Evolutionary conservation across 1,140 invertebrate genomes (phyloP).

Genomic region (Cotesia chilonis): DNA sequence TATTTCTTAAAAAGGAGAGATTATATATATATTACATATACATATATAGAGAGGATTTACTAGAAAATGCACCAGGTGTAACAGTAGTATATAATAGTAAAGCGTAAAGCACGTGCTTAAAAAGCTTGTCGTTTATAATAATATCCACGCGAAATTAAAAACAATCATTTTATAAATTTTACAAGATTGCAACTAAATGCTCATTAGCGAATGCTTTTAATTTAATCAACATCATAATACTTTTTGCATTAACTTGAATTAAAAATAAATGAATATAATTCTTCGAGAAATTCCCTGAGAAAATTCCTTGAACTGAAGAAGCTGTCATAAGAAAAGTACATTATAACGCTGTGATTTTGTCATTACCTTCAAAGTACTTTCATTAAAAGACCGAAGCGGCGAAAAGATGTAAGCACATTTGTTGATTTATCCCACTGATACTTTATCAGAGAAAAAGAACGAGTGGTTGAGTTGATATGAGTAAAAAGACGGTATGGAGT

Average conservation of each 20-base stretch:
- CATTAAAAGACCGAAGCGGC: constrained; percentile 2
- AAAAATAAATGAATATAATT: too few relatives aligned
- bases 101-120: constrained; percentile 10
- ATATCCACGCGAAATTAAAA: background rate
- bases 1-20: constrained; percentile 35
- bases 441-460: constrained; percentile 25
- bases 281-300: background rate
- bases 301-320: background rate
- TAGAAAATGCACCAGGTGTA: constrained; percentile 43
- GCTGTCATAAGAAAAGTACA: background rate
- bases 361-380: constrained; percentile 35
- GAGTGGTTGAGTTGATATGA: background rate
- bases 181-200: background rate
- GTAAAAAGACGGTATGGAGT: background rate
- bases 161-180: constrained; percentile 5
- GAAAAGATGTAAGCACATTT: constrained; percentile 6
- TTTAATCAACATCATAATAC: too few relatives aligned
- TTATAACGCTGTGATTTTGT: constrained; percentile 40
- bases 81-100: constrained; percentile 9
- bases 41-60: background rate
- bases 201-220: too few relatives aligned
- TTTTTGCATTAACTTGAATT: too few relatives aligned
- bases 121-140: constrained; percentile 31
- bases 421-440: constrained; percentile 31
- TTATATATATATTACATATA: background rate